Evolutionary conservation across 2,797 vertebrate species (phyloP).

Genomic region (Muscicapa striata): DNA sequence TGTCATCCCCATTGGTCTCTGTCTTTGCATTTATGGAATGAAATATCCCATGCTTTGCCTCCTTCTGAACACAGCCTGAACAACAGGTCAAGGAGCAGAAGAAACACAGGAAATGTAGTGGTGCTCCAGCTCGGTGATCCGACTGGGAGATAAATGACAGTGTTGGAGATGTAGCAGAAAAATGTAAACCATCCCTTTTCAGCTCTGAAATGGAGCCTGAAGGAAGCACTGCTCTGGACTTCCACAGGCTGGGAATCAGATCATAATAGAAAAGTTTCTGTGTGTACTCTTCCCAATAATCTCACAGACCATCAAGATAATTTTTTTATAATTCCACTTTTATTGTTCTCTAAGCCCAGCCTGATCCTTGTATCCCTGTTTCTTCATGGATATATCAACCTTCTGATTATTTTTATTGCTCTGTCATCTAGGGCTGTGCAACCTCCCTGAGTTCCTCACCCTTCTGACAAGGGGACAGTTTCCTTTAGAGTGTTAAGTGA

Average conservation of each 20-base stretch:
- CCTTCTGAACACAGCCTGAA: no score
- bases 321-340: neutral
- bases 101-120: no score
- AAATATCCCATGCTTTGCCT: no score
- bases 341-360: neutral
- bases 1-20: no score
- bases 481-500: no score
- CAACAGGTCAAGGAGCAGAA: no score
- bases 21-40: no score
- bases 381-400: neutral
- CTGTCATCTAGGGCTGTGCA: no score
- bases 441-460: no score
- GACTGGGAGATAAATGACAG: neutral
- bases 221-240: neutral
- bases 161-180: neutral
- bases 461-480: no score
- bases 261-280: neutral
- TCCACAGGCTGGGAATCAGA: neutral
- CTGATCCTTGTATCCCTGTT: neutral
- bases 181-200: neutral
- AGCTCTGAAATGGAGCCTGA: neutral
- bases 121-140: no score
- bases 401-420: neutral
- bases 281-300: neutral
- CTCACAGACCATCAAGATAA: neutral